Evolutionary conservation across 2,113 vertebrate species (phyloP), one percentile per base, ranked within the genome.

Genomic region (Cichladusa arquata): DNA sequence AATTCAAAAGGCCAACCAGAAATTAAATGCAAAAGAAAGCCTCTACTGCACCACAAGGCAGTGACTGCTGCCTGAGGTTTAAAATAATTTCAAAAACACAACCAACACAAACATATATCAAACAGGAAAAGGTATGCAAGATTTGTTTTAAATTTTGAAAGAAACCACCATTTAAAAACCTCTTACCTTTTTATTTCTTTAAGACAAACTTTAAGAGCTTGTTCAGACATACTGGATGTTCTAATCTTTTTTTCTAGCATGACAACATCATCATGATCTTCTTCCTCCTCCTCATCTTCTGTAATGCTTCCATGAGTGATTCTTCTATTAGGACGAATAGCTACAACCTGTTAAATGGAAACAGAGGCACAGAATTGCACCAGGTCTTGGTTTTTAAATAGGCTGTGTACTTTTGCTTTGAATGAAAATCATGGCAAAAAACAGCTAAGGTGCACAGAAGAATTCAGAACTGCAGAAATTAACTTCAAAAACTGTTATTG

Each of bases 131-230:
- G 8, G 28, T 7, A 24, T 20, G 10, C 6, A 85, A 40, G 9
- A 82, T 33, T 74, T 50, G 15, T 40, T 54, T 38, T 9, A 40
- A 61, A 86, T 53, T 70, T 44, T 16, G 29, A 54, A 84, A 70
- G 28, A 73, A 88, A 45, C 4, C 2, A 34, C 16, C 51, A 50
- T 26, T 57, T 65, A 17, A 38, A 67, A 92, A 14, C 23, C 20
- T 89, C 91, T 66, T 90, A 99, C 99, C 99, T 98, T 96, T 99
- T 99, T 16, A 99, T 98, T 95, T 99, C 99, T 89, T 99, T 99
- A 53, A 99, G 86, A 83, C 99, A 99, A 94, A 99, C 98, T 96
- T 97, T 98, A 58, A 99, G 97, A 14, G 99, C 99, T 79, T 98
- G 98, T 74, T 99, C 99, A 3, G 99, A 98, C 99, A 99, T 99